Evolutionary conservation across 2,797 vertebrate species (phyloP).

Genomic region (Acrossocheilus fasciatus): DNA sequence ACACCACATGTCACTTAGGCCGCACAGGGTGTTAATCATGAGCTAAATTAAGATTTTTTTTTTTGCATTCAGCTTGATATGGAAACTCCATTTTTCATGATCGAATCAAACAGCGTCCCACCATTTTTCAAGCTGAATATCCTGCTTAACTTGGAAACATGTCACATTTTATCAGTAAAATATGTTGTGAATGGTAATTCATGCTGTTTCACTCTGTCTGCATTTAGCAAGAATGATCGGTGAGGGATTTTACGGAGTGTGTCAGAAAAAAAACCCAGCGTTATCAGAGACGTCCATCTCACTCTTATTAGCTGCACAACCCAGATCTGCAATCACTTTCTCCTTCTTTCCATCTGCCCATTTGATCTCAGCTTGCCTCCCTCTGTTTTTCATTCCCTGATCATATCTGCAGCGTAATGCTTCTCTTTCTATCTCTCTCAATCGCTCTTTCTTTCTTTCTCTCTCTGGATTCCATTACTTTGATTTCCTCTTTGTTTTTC

Average conservation of each 20-base stretch:
- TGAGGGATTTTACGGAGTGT: conserved; percentile 16
- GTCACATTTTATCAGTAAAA: conserved; percentile 23
- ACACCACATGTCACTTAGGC: neutral
- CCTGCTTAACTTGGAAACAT: neutral
- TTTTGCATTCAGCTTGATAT: neutral
- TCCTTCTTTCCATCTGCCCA: conserved; percentile 33
- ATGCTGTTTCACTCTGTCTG: conserved; percentile 3
- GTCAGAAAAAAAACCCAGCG: conserved; percentile 5
- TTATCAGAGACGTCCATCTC: conserved; percentile 31
- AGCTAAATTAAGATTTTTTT: neutral
- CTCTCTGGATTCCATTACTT: conserved; percentile 73
- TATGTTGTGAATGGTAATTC: neutral
- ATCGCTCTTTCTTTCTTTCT: conserved; percentile 22
- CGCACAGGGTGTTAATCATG: neutral
- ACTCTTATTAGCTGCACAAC: conserved; percentile 25
- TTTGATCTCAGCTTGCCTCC: conserved; percentile 24
- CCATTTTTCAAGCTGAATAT: neutral
- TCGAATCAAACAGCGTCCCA: neutral
- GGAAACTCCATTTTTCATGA: neutral
- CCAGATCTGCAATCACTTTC: conserved; percentile 37
- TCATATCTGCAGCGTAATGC: conserved; percentile 40
- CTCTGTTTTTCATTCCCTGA: conserved; percentile 47
- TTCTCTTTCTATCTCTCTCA: conserved; percentile 31
- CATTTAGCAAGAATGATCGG: neutral
- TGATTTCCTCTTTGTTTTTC: conserved; percentile 41